phyloP scores from a whole-genome alignment of 2,113 vertebrate genomes.

The Odontesthes bonariensis region DNA sequence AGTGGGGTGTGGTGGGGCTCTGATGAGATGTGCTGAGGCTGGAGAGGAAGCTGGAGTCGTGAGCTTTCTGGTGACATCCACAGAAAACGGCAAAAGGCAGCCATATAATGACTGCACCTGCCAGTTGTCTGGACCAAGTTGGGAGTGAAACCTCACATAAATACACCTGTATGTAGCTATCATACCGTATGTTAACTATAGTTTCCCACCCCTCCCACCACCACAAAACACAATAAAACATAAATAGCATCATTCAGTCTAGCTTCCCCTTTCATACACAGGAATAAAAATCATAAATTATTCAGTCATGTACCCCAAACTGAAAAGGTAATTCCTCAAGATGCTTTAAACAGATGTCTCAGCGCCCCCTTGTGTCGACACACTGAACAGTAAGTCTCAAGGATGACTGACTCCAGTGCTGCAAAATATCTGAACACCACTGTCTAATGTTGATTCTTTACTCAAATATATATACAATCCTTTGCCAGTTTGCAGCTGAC shows the following conservation, averaged over 20 bases:
- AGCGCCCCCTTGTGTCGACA: slow-evolving; percentile 74
- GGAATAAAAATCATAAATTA: not conserved
- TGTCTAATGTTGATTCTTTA: too few relatives aligned
- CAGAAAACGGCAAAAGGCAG: not conserved
- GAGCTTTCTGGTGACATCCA: slow-evolving; percentile 10
- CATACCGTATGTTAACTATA: too few relatives aligned
- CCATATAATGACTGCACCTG: not conserved
- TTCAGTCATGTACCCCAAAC: not conserved
- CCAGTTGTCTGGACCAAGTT: not conserved
- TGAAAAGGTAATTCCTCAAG: not conserved
- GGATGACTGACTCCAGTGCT: too few relatives aligned
- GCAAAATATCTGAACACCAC: too few relatives aligned
- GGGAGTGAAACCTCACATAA: not conserved
- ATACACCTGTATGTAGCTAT: not conserved
- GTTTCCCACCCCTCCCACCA: too few relatives aligned
- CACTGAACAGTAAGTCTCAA: not conserved
- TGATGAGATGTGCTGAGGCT: slow-evolving; percentile 19
- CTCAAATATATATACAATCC: too few relatives aligned
- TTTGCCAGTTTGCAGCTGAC: too few relatives aligned
- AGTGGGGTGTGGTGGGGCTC: slow-evolving; percentile 31
- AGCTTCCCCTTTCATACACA: not conserved
- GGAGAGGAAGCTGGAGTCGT: slow-evolving; percentile 1
- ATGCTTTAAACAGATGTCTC: slow-evolving; percentile 13
- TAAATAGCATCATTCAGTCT: not conserved
- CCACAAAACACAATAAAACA: not conserved